Conservation (phyloP, 2,797 vertebrate genomes). For the Dallia pectoralis region DNA sequence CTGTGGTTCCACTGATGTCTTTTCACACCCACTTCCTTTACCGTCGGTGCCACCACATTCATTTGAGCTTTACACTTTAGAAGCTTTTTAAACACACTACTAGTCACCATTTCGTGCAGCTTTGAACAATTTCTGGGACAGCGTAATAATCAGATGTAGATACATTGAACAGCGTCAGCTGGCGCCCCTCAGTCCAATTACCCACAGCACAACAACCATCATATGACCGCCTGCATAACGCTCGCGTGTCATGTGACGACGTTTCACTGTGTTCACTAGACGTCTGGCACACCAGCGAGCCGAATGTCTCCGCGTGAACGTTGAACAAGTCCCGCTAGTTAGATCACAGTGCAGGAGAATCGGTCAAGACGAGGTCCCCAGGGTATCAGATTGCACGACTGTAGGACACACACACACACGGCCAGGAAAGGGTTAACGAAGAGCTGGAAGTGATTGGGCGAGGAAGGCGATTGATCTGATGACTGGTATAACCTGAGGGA, state of each 20-base stretch:
- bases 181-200: constrained; percentile 43
- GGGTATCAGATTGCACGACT: background rate
- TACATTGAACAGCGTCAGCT: no score
- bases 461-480: no score
- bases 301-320: background rate
- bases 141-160: no score
- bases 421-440: constrained; percentile 16
- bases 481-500: background rate
- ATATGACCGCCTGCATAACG: constrained; percentile 57
- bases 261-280: background rate
- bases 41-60: background rate
- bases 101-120: no score
- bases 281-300: background rate
- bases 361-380: background rate
- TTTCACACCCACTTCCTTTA: constrained; percentile 38
- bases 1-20: constrained; percentile 55
- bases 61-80: no score
- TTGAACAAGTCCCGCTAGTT: background rate
- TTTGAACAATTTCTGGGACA: no score
- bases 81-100: no score
- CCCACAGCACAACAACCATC: constrained; percentile 43
- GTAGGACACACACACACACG: background rate
- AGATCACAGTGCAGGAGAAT: background rate
- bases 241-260: constrained; percentile 12
- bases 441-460: background rate